A percentile compares a stretch with the other conserved stretches of the same genome.
Evolutionary conservation across 2,113 vertebrate species (phyloP).

Genomic region (Trematomus loennbergii): DNA sequence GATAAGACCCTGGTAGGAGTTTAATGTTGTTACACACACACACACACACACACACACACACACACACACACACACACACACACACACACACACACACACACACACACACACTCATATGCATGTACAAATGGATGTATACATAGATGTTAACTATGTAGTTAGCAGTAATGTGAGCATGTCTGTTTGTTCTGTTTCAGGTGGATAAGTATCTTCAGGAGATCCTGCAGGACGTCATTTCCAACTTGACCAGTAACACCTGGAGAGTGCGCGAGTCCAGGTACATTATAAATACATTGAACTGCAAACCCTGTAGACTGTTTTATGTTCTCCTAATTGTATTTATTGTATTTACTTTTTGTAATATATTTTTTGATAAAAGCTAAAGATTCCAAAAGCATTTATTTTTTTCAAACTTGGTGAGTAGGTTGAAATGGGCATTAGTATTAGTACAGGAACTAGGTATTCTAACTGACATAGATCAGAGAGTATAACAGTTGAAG

Average conservation of each 20-base stretch:
- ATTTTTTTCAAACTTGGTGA: no score
- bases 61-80: no score
- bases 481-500: no score
- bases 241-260: conserved; percentile 95
- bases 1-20: conserved; percentile 90
- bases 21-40: background rate
- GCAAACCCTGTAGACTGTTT: background rate
- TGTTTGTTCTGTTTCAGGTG: conserved; percentile 82
- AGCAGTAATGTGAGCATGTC: background rate
- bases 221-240: conserved; percentile 94
- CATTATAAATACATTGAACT: background rate
- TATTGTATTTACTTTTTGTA: background rate
- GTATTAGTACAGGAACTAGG: no score
- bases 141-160: background rate
- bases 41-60: no score
- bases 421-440: no score
- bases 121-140: background rate
- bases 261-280: conserved; percentile 98
- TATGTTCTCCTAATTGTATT: background rate
- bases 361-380: background rate
- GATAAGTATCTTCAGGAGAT: conserved; percentile 98
- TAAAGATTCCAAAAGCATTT: background rate
- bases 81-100: no score
- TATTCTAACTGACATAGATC: no score
- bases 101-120: background rate